Evolutionary conservation across 2,888 invertebrate genomes (phyloP), one percentile per base, ranked within the genome.

Genomic region (Drosophila crucigera): DNA sequence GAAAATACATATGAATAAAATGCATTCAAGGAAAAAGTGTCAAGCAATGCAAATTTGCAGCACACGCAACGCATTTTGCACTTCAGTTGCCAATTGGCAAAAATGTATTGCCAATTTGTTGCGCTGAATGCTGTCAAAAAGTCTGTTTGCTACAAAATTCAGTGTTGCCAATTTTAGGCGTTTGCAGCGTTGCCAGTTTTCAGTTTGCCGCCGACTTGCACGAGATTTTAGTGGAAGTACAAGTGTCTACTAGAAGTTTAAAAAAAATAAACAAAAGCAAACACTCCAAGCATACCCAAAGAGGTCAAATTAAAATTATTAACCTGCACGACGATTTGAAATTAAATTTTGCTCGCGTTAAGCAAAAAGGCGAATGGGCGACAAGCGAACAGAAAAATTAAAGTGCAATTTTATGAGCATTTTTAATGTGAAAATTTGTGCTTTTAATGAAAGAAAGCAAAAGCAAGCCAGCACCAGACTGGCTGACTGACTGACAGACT

Each of bases 371-470:
- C 73, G 72, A 82, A 80, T 56, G 56, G 30, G 28, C 74, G 59
- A 68, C 65, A 59, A 59, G 16, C 56, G 61, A 70, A 71, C 54
- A 78, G 47, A 47, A 7, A 73, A 86, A 86, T 82, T 86, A 89
- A 89, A 89, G 84, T 89, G 84, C 87, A 86, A 78, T 82, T 90
- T 87, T 86, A 87, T 87, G 91, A 73, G 80, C 73, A 90, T 87
- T 87, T 87, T 89, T 90, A 89, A 90, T 90, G 89, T 71, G 78
- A 84, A 87, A 89, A 84, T 73, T 80, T 84, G 76, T 81, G 79
- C 87, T 90, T 82, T 80, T 82, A 83, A 77, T 88, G 81, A 79
- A 90, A 80, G 72, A 77, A 56, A 60, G n/a, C 53, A 4, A 53
- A 10, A 39, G 31, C 53, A 30, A 65, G 50, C 35, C 66, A 80